A percentile compares a stretch with the other conserved stretches of the same genome.
Conservation (phyloP, 2,888 invertebrate species). For the Eulithis prunata region DNA sequence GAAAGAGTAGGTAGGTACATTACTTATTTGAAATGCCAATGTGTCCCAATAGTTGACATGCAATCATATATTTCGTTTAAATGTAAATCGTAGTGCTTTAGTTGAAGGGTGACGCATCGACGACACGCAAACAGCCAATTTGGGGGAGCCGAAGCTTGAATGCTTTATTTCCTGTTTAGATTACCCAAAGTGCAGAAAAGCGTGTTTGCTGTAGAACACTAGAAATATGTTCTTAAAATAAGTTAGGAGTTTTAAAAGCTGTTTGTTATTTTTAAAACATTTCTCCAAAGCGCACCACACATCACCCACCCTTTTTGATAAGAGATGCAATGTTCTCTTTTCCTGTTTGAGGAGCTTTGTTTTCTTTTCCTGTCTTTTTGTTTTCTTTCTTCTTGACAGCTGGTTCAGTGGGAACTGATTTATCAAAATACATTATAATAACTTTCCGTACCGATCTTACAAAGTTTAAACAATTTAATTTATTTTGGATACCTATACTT, state of each 20-base stretch:
- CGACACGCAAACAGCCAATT: slow-evolving; percentile 40
- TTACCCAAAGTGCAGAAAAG: slow-evolving; percentile 34
- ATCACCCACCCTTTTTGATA: slow-evolving; percentile 75
- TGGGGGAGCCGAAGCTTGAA: slow-evolving; percentile 21
- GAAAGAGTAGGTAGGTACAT: slow-evolving; percentile 52
- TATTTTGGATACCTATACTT: no score
- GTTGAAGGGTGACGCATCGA: slow-evolving; percentile 29
- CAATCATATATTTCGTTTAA: slow-evolving; percentile 46
- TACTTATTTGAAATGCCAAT: slow-evolving; percentile 52
- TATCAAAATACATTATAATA: slow-evolving; percentile 33
- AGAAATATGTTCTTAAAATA: slow-evolving; percentile 28
- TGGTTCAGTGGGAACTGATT: slow-evolving; percentile 65
- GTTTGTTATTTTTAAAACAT: slow-evolving; percentile 19
- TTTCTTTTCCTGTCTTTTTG: slow-evolving; percentile 76
- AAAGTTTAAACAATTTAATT: no score
- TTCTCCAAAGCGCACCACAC: slow-evolving; percentile 54
- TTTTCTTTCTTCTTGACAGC: slow-evolving; percentile 72
- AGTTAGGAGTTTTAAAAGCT: slow-evolving; percentile 15
- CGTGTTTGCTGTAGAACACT: slow-evolving; percentile 28
- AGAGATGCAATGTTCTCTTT: slow-evolving; percentile 74
- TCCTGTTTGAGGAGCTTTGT: slow-evolving; percentile 63
- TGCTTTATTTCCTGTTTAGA: slow-evolving; percentile 24
- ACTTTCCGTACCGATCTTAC: background rate
- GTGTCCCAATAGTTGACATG: slow-evolving; percentile 49
- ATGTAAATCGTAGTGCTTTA: slow-evolving; percentile 42